A percentile compares a stretch with the other conserved stretches of the same genome.
Evolutionary conservation across 2,113 vertebrate species (phyloP).

Genomic region (Chaetops frenatus): DNA sequence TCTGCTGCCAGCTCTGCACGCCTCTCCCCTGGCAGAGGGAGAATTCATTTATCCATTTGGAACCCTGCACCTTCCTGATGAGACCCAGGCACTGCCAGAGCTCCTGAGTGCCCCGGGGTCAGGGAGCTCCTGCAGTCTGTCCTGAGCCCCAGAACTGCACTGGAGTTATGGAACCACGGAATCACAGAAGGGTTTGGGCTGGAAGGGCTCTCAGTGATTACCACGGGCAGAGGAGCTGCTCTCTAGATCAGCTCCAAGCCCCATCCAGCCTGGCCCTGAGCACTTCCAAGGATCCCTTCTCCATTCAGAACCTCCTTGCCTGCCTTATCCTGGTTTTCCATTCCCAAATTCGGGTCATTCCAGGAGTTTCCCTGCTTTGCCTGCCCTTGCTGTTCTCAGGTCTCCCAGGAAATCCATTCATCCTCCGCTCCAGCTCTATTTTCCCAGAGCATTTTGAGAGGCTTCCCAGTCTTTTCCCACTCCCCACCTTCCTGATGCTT

Average conservation of each 20-base stretch:
- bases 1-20: background rate
- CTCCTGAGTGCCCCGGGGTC: background rate
- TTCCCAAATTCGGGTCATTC: background rate
- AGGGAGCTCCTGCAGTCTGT: background rate
- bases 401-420: background rate
- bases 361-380: background rate
- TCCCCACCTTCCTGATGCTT: background rate
- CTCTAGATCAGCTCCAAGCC: background rate
- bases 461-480: background rate
- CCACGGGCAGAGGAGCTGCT: background rate
- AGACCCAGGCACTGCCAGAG: background rate
- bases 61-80: background rate
- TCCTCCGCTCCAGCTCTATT: background rate
- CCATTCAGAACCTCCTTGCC: background rate
- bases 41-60: background rate
- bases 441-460: background rate
- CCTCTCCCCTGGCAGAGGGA: background rate
- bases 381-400: background rate
- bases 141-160: background rate
- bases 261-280: background rate
- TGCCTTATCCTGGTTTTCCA: background rate
- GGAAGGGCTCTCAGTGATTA: background rate
- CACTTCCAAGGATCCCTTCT: background rate
- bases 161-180: too few relatives aligned
- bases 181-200: background rate